A percentile compares a stretch with the other conserved stretches of the same genome.
phyloP scores from a whole-genome alignment of 1,140 invertebrate genomes.

The Periplaneta americana region DNA sequence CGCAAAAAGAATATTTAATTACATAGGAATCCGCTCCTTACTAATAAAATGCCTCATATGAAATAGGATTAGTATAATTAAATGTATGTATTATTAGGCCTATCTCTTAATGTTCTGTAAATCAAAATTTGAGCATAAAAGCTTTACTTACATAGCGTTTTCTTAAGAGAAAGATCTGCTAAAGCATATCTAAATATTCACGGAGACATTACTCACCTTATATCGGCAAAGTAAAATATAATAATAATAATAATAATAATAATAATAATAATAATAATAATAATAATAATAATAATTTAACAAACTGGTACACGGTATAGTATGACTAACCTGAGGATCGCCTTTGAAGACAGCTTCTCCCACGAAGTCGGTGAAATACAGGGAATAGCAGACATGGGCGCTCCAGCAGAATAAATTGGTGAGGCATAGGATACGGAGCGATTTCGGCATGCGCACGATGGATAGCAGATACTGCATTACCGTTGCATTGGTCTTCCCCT shows the following conservation, averaged over 20 bases:
- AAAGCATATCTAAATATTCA: too few species aligned
- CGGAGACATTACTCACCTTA: too few species aligned
- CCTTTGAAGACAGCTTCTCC: conserved; percentile 93
- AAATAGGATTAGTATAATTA: too few species aligned
- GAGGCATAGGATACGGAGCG: conserved; percentile 78
- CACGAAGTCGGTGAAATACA: conserved; percentile 97
- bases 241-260: conserved; percentile 1
- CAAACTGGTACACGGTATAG: background rate
- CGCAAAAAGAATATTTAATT: too few species aligned
- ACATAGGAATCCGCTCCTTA: too few species aligned
- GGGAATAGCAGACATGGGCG: conserved; percentile 93
- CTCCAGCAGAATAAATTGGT: conserved; percentile 98
- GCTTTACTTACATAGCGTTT: too few species aligned
- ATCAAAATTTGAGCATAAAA: too few species aligned
- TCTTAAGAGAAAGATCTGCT: too few species aligned
- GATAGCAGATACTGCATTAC: conserved; percentile 76
- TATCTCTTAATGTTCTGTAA: too few species aligned
- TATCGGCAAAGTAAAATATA: too few species aligned
- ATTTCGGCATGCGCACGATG: conserved; percentile 84
- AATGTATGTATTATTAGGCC: too few species aligned
- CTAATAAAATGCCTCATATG: too few species aligned
- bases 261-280: background rate
- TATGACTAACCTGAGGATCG: conserved; percentile 65
- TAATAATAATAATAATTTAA: background rate
- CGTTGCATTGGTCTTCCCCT: conserved; percentile 29